These are phyloP conservation scores for Phymastichus coffea DNA, from an alignment of 1,140 invertebrate species.

Conservation along the genomic window DNA sequence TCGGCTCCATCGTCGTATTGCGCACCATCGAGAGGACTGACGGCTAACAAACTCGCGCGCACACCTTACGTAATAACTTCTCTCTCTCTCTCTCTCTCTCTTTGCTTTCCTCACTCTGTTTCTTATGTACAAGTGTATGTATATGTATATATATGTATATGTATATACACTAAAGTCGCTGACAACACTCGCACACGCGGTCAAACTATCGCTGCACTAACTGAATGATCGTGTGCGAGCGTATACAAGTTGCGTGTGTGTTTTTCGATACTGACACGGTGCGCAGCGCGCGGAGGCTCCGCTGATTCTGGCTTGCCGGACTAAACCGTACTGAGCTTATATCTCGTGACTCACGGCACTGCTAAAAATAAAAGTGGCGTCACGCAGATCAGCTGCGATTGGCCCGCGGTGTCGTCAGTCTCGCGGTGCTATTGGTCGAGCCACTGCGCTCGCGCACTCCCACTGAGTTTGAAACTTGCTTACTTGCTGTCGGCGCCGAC, in stretches of 20 bases:
- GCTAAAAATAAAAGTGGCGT: conserved; percentile 54
- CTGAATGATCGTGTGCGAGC: not conserved
- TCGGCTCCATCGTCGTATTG: conserved; percentile 62
- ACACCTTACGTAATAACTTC: conserved; percentile 14
- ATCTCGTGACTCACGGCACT: conserved; percentile 54
- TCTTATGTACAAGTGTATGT: no score
- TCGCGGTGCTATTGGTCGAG: conserved; percentile 35
- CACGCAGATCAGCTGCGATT: conserved; percentile 41
- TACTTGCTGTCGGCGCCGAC: not conserved
- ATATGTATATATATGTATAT: no score
- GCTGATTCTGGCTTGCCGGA: conserved; percentile 45
- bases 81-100: conserved; percentile 27
- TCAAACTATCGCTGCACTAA: no score
- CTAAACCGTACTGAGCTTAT: conserved; percentile 51
- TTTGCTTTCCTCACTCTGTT: conserved; percentile 23
- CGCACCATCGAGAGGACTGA: conserved; percentile 48
- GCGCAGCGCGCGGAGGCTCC: conserved; percentile 40
- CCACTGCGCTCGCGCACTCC: not conserved
- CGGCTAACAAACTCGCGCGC: not conserved
- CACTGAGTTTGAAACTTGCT: not conserved
- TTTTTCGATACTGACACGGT: not conserved
- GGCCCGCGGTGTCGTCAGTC: conserved; percentile 45
- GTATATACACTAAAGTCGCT: not conserved
- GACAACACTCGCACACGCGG: no score
- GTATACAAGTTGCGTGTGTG: not conserved